Conservation (phyloP, 1,140 invertebrate genomes). For the Vanessa tameamea region DNA sequence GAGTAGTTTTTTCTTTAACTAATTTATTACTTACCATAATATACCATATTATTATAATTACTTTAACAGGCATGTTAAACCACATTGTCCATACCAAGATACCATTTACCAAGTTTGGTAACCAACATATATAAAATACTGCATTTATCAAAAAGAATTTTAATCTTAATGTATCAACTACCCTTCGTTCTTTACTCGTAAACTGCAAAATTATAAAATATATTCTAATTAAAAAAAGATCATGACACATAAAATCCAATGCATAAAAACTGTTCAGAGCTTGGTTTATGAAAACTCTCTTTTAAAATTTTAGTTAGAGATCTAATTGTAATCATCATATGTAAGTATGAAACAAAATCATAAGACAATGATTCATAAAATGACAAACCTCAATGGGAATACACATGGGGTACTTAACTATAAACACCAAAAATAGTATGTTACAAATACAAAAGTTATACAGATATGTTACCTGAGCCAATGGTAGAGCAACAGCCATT, state of each 20-base stretch:
- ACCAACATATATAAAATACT: conserved; percentile 90
- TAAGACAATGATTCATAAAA: too few relatives aligned
- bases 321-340: too few relatives aligned
- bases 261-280: too few relatives aligned
- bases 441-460: neutral
- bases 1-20: too few relatives aligned
- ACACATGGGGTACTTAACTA: too few relatives aligned
- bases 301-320: neutral
- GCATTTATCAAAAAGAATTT: conserved; percentile 89
- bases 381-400: too few relatives aligned
- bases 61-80: conserved; percentile 85
- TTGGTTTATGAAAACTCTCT: neutral
- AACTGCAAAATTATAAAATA: conserved; percentile 76
- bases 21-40: conserved; percentile 84
- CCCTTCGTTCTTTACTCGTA: conserved; percentile 85
- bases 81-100: conserved; percentile 88
- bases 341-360: too few relatives aligned
- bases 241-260: neutral
- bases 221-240: neutral
- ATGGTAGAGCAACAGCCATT: conserved; percentile 82
- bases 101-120: conserved; percentile 90
- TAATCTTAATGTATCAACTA: conserved; percentile 85
- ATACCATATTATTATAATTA: conserved; percentile 88
- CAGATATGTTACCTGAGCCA: conserved; percentile 74
- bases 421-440: too few relatives aligned